Conservation (phyloP, 2,888 invertebrate genomes). For the Callinectes sapidus region DNA sequence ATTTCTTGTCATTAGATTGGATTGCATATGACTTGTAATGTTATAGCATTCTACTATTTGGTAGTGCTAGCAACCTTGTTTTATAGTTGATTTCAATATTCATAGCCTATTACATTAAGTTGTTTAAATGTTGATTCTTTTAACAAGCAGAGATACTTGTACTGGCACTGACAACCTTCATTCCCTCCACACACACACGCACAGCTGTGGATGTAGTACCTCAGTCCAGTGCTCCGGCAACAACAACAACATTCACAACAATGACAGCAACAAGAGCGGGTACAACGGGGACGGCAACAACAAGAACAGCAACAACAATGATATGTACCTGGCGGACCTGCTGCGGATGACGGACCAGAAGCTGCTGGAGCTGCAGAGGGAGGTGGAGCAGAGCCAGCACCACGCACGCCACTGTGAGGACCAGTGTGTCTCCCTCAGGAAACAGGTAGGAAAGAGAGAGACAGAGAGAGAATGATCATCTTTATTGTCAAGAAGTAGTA, state of each 20-base stretch:
- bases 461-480: background rate
- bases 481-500: background rate
- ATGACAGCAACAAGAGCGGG: background rate
- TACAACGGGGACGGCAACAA: conserved; percentile 43
- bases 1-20: no score
- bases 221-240: conserved; percentile 29
- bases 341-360: conserved; percentile 68
- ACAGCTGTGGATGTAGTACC: conserved; percentile 22
- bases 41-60: no score
- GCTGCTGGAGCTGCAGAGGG: conserved; percentile 62
- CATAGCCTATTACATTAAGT: background rate
- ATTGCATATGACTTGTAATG: no score
- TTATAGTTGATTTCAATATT: background rate
- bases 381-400: conserved; percentile 61
- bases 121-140: background rate
- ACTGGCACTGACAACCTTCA: background rate
- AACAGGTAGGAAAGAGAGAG: conserved; percentile 42
- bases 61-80: background rate
- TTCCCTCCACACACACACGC: background rate
- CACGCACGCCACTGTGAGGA: conserved; percentile 49
- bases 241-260: conserved; percentile 8
- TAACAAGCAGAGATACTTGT: background rate
- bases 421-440: conserved; percentile 46
- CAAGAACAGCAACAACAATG: conserved; percentile 59
- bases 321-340: conserved; percentile 64